phyloP scores from a whole-genome alignment of 2,113 vertebrate species.

The Gulo gulo region DNA sequence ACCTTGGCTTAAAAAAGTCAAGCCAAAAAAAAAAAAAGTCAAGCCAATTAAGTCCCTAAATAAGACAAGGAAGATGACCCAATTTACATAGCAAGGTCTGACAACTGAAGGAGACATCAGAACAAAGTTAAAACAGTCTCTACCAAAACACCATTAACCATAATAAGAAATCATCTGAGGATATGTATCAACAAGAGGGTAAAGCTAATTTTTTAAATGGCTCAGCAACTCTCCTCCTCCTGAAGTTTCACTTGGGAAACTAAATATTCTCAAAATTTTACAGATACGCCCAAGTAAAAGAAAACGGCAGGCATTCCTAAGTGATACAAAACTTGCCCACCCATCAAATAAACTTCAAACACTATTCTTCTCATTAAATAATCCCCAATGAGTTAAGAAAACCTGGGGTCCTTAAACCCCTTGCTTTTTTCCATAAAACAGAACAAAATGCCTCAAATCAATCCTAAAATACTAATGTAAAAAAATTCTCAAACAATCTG shows the following conservation, averaged over 20 bases:
- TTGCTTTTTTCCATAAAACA: slow-evolving; percentile 12
- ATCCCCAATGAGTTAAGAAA: too few relatives aligned
- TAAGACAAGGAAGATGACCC: neutral
- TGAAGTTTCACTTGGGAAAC: neutral
- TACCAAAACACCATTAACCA: neutral
- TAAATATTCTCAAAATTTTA: slow-evolving; percentile 19
- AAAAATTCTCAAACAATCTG: neutral
- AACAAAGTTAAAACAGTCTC: neutral
- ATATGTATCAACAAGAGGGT: neutral
- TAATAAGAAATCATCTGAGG: neutral
- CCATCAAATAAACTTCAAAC: slow-evolving; percentile 25
- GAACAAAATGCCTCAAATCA: neutral
- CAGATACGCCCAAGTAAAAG: neutral
- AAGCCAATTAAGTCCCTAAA: neutral
- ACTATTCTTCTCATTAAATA: neutral
- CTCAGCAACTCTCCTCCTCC: neutral
- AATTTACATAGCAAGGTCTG: neutral
- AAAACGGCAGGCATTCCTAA: slow-evolving; percentile 19
- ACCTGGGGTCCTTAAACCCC: neutral
- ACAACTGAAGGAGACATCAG: neutral
- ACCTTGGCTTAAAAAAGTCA: slow-evolving; percentile 7
- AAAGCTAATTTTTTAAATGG: neutral
- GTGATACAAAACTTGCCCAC: neutral
- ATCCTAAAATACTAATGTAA: neutral
- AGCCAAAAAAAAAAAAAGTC: neutral